Percentiles rank a stretch among this genome's conserved stretches.
These are phyloP conservation scores for Megalopta genalis DNA, from an alignment of 1,140 invertebrate genomes.

Conservation along the genomic window DNA sequence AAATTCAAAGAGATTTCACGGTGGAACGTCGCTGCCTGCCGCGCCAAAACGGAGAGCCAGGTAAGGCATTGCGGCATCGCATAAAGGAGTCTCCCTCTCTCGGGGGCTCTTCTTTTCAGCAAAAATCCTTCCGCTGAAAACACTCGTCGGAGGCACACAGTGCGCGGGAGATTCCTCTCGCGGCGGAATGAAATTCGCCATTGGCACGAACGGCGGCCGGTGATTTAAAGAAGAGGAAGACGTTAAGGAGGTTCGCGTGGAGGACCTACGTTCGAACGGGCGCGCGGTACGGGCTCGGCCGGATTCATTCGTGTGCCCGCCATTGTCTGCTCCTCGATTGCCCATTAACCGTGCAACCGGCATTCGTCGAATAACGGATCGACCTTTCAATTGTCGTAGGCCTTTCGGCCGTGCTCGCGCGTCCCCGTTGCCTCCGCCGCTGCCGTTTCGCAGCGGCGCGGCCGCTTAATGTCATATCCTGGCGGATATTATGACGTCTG, in stretches of 20 bases:
- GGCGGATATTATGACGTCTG: constrained; percentile 62
- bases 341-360: constrained; percentile 52
- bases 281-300: neutral
- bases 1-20: too few species aligned
- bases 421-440: neutral
- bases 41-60: neutral
- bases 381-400: constrained; percentile 38
- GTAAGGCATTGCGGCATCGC: neutral
- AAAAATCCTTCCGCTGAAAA: constrained; percentile 15
- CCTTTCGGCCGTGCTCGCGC: neutral
- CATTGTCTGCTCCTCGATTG: constrained; percentile 51
- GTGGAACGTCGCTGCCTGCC: neutral
- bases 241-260: constrained; percentile 27
- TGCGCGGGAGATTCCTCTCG: constrained; percentile 1
- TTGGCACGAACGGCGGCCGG: constrained; percentile 30
- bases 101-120: neutral
- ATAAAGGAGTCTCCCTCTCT: neutral
- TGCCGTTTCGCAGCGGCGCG: neutral
- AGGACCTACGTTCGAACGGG: neutral
- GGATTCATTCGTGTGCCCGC: constrained; percentile 6
- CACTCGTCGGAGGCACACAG: constrained; percentile 1
- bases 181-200: constrained; percentile 9
- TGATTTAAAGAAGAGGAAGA: constrained; percentile 46
- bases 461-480: constrained; percentile 56
- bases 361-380: constrained; percentile 44